Percentiles rank a stretch among this genome's conserved stretches.
phyloP scores from a whole-genome alignment of 2,797 vertebrate genomes.

The Pangasius macronema region DNA sequence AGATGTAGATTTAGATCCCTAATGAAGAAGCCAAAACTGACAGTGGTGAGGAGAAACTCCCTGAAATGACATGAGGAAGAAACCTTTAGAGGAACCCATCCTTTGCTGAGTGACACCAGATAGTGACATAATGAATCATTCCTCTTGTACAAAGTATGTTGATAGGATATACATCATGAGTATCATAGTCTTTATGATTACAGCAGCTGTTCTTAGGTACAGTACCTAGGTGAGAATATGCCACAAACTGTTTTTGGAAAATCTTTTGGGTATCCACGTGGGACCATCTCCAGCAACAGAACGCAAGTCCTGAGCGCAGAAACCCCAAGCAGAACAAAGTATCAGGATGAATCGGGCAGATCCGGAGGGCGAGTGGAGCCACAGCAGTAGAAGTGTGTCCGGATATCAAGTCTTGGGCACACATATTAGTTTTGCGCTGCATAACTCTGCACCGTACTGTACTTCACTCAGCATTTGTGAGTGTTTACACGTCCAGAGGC shows the following conservation, averaged over 20 bases:
- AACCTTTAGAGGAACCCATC: background rate
- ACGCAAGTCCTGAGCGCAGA: background rate
- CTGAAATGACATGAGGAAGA: background rate
- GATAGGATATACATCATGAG: background rate
- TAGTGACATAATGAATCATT: background rate
- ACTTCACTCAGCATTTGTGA: constrained; percentile 24
- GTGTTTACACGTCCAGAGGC: constrained; percentile 11
- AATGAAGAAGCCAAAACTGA: background rate
- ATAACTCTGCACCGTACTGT: constrained; percentile 22
- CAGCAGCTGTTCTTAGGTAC: background rate
- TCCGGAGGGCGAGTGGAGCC: background rate
- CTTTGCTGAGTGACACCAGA: background rate
- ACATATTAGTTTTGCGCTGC: constrained; percentile 27
- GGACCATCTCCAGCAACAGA: background rate
- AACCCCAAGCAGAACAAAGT: background rate
- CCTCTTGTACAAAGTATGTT: background rate
- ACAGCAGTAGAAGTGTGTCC: constrained; percentile 22
- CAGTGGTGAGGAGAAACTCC: background rate
- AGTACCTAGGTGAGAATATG: background rate
- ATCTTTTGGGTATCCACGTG: too few species aligned
- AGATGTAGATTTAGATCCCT: background rate
- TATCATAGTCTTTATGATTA: background rate
- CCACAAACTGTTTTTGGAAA: background rate
- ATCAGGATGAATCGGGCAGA: background rate
- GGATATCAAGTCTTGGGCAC: constrained; percentile 26